Evolutionary conservation across 1,140 invertebrate genomes (phyloP).

Genomic region (Caenorhabditis briggsae): DNA sequence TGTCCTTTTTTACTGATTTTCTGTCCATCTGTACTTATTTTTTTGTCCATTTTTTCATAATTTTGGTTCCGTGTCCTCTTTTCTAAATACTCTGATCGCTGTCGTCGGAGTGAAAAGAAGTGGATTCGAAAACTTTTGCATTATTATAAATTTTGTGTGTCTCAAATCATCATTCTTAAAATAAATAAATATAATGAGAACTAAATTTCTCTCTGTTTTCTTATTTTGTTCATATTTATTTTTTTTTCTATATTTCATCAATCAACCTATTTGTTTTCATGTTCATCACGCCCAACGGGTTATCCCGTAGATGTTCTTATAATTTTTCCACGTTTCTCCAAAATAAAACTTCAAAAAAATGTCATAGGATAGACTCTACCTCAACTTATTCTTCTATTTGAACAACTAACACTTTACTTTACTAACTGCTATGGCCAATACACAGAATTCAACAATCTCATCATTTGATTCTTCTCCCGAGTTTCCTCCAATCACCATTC

Average conservation of each 20-base stretch:
- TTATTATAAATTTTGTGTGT: conserved; percentile 12
- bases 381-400: background rate
- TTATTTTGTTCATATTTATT: too few species aligned
- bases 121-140: background rate
- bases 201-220: too few species aligned
- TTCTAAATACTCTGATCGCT: too few species aligned
- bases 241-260: too few species aligned
- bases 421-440: background rate
- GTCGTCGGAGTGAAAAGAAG: too few species aligned
- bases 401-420: background rate
- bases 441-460: background rate
- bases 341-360: background rate
- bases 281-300: too few species aligned
- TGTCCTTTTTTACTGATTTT: too few species aligned
- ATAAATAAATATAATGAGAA: too few species aligned
- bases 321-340: background rate
- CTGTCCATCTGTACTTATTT: too few species aligned
- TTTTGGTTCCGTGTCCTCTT: too few species aligned
- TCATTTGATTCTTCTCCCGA: background rate
- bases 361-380: background rate
- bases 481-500: background rate
- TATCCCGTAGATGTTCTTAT: background rate
- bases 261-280: too few species aligned
- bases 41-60: too few species aligned
- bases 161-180: background rate